Conservation (phyloP, 2,113 vertebrate genomes). For the rabbit (Oryctolagus cuniculus) region mOryCun1.1 NC_091440.1:53753501-53754000, state of each 20-base stretch:
- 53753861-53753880: background rate
- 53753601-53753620: background rate
- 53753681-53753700: slow-evolving; percentile 13
- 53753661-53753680: background rate
- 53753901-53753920: background rate
- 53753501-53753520: background rate
- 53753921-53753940: slow-evolving; percentile 22
- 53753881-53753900: background rate
- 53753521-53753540: slow-evolving; percentile 35
- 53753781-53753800: background rate
- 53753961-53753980: background rate
- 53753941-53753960: background rate
- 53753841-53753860: slow-evolving; percentile 39
- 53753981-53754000: background rate
- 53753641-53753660: background rate
- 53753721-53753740: background rate
- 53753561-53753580: slow-evolving; percentile 34
- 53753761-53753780: slow-evolving; percentile 13
- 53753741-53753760: slow-evolving; percentile 50
- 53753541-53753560: background rate
- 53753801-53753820: background rate
- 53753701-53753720: background rate
- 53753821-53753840: slow-evolving; percentile 53
- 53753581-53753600: background rate
- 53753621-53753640: background rate